Base-by-base conservation (phyloP, 2,888 invertebrate species). In the Dolomedes plantarius region DNA sequence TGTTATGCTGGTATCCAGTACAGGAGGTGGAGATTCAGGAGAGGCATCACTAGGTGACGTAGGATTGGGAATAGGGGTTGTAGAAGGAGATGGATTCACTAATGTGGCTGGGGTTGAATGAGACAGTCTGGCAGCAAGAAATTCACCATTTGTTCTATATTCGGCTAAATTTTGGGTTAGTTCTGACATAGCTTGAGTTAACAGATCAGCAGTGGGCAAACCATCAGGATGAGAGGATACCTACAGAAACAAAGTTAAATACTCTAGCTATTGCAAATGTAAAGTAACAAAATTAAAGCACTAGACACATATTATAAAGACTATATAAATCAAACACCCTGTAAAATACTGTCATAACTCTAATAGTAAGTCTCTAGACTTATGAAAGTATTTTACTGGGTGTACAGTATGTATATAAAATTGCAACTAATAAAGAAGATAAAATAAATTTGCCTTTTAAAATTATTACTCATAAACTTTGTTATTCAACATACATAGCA, bases 131-230 rank as follows among this genome's bases (percentile, higher is more conserved):
- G 62, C 62, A 28, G 81, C 32, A 2, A 88, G 31, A 28, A 78
- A 88, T 74, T 88, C 85, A 41, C 76, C 81, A 62, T 56, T 50
- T n/a, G n/a, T 28, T 41, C 81, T 65, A 80, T 86, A 88, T 31
- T 88, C 88, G n/a, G n/a, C n/a, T 13, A 88, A 69, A 31, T 80
- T 81, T 27, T 88, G 88, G 9, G 91, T 91, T 65, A 92, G 89
- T 87, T 92, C 92, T 31, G 90, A 91, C 92, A 92, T 92, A 0
- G 92, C 92, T 88, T 92, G 92, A 0, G 92, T 92, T 56, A 92
- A 89, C 0, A 92, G 90, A 87, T 92, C 92, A n/a, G 91, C 90
- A 7, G 90, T 83, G n/a, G 88, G 89, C 16, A 89, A 36, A 13
- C 79, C 73, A 32, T 89, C 89, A 64, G 72, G 86, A 75, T 77